Conservation (phyloP, 2,797 vertebrate species). For the Hylomyscus alleni region DNA sequence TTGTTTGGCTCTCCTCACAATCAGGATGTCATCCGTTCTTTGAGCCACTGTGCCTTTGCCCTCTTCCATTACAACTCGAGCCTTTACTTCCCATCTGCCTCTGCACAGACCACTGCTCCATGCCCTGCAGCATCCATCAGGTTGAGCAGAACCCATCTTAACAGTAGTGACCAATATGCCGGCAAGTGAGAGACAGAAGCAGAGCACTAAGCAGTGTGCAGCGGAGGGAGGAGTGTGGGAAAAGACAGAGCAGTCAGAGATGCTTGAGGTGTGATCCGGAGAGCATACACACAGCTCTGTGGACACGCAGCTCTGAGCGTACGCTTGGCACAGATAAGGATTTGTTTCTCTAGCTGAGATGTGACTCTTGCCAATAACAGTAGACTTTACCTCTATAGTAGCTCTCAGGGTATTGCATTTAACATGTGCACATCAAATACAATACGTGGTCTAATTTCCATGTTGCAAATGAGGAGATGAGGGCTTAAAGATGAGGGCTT, state of each 20-base stretch:
- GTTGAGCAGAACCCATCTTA: background rate
- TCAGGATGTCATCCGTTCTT: background rate
- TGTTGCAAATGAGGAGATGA: background rate
- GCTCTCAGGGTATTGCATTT: background rate
- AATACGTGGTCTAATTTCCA: background rate
- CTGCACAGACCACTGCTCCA: background rate
- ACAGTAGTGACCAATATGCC: accelerated
- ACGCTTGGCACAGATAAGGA: background rate
- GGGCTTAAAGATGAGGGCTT: background rate
- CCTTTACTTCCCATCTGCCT: background rate
- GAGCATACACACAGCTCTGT: background rate
- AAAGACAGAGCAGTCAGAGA: background rate
- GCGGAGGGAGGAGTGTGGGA: background rate
- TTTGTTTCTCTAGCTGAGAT: background rate
- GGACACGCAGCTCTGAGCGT: background rate
- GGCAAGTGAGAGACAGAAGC: background rate
- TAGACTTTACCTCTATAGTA: background rate
- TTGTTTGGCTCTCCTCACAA: no score
- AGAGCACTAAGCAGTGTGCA: background rate
- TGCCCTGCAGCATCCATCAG: background rate
- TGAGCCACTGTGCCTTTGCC: background rate
- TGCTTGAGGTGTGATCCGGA: background rate
- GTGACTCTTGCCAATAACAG: background rate
- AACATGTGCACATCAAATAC: background rate
- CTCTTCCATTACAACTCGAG: background rate